A percentile compares a stretch with the other conserved stretches of the same genome.
These are phyloP conservation scores for Neofelis nebulosa DNA, from an alignment of 2,113 vertebrate genomes.

Conservation along the genomic window DNA sequence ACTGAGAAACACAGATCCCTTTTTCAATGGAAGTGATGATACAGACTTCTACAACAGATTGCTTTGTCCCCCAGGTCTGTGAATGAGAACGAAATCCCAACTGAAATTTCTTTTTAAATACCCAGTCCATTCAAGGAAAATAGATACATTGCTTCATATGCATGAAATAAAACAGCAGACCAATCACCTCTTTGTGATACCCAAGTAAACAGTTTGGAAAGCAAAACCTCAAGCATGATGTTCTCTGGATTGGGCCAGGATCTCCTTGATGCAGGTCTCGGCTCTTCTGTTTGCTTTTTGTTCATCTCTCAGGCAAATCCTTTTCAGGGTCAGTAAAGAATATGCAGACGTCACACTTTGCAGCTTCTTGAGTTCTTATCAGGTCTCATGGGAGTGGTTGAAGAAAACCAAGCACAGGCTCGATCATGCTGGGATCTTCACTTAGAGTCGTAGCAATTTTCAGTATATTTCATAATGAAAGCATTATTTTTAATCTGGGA, in stretches of 20 bases:
- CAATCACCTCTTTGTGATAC: not conserved
- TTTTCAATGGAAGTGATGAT: constrained; percentile 3
- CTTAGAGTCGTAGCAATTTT: constrained; percentile 34
- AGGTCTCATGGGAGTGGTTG: not conserved
- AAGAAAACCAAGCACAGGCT: constrained; percentile 30
- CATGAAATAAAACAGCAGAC: constrained; percentile 12
- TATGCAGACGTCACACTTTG: not conserved
- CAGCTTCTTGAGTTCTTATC: not conserved
- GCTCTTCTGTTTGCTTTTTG: not conserved
- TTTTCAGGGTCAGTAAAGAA: not conserved
- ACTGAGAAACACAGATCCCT: not conserved
- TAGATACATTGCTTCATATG: not conserved
- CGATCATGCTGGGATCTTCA: not conserved
- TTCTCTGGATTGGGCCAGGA: not conserved
- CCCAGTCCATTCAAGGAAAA: constrained; percentile 5
- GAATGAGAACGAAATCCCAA: not conserved
- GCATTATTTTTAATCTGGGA: constrained; percentile 26
- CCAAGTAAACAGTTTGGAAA: not conserved
- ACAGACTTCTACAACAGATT: not conserved
- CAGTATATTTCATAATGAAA: constrained; percentile 43
- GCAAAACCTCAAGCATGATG: not conserved
- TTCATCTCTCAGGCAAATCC: not conserved
- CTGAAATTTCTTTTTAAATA: constrained; percentile 1
- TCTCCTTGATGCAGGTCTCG: not conserved
- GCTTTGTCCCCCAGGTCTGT: not conserved